Evolutionary conservation across 2,113 vertebrate species (phyloP), one percentile per base, ranked within the genome.

Genomic region (Asarcornis scutulata): DNA sequence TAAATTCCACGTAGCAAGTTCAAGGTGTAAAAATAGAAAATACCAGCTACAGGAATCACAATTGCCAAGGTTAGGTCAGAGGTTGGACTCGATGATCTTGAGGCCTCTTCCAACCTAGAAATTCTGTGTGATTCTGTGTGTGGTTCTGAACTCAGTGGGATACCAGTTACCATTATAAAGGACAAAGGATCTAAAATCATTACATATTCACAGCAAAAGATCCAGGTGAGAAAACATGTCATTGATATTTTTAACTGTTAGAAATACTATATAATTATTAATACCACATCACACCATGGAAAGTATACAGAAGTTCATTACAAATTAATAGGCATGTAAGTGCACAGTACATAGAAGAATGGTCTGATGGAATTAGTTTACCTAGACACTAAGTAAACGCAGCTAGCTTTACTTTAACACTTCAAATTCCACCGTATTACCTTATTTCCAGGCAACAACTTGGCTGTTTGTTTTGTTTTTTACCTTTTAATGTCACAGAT

Each of bases 401-500:
- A 81, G 23, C 13, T 20, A 64, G 13, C 21, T 80, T 88, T 4
- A 81, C 21, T 77, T 88, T 4, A 81, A 18, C n/a, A 34, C n/a
- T 77, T 83, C 4, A 77, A 72, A 81, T 74, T 66, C 14, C 42
- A 52, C 6, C 10, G 11, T 8, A 13, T 32, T 58, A 58, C 4
- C 27, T 69, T 16, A 40, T 48, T 44, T 59, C 9, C 20, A 75
- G 23, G 14, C 10, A 79, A 62, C 15, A 60, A 48, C 46, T 48
- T 48, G 20, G 9, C 46, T 48, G 9, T 48, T 22, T 48, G 46
- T 48, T 21, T 46, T 46, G 46, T 21, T 48, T 48, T 50, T 97
- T 97, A 98, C 97, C 97, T 98, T 95, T 98, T 98, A 23, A 99
- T 97, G 66, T 99, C 99, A 96, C 95, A 96, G 42, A 98, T 97